Evolutionary conservation across 1,140 invertebrate species (phyloP).

Genomic region (Leptinotarsa defecta): DNA sequence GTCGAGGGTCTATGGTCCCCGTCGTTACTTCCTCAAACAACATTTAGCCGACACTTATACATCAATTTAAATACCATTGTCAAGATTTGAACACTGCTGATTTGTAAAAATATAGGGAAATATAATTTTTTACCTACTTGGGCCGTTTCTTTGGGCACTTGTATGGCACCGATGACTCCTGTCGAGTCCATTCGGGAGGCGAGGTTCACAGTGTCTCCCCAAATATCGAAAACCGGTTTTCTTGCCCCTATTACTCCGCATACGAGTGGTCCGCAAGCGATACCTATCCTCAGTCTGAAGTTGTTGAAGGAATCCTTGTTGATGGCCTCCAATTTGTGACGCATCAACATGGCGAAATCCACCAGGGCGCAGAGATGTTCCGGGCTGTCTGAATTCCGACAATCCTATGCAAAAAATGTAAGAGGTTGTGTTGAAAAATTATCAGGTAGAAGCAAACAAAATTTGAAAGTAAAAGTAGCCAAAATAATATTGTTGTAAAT

Average conservation of each 20-base stretch:
- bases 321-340: constrained; percentile 85
- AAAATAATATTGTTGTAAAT: no score
- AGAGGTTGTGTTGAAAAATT: no score
- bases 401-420: constrained; percentile 53
- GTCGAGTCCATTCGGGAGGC: constrained; percentile 93
- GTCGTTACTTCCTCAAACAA: no score
- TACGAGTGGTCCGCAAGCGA: constrained; percentile 91
- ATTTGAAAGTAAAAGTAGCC: no score
- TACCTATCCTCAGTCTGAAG: constrained; percentile 90
- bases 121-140: constrained; percentile 61
- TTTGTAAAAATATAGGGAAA: no score
- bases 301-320: constrained; percentile 98
- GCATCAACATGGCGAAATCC: constrained; percentile 93
- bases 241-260: constrained; percentile 96
- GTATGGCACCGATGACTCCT: constrained; percentile 83
- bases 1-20: no score
- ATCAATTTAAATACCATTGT: no score
- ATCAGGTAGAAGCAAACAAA: no score
- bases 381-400: constrained; percentile 63
- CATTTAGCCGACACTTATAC: no score
- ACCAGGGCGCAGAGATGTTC: constrained; percentile 85
- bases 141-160: constrained; percentile 84
- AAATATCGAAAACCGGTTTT: constrained; percentile 98
- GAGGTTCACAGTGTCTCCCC: constrained; percentile 94
- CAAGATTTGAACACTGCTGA: no score